Evolutionary conservation across 2,888 invertebrate species (phyloP).

Genomic region (Sesamia inferens): DNA sequence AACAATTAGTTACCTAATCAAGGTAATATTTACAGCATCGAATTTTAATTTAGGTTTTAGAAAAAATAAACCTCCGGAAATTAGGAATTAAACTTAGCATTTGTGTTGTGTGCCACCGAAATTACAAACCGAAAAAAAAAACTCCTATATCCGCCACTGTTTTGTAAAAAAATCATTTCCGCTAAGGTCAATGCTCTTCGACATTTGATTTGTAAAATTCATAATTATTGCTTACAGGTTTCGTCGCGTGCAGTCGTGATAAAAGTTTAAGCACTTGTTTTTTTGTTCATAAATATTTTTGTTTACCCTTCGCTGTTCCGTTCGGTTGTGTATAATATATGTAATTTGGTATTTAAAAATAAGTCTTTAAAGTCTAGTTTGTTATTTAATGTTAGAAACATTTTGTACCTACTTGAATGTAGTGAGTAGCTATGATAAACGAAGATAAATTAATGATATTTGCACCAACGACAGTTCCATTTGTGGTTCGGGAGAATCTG

Average conservation of each 20-base stretch:
- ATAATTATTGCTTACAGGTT: constrained; percentile 38
- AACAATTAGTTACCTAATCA: too few relatives aligned
- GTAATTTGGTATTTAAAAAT: not conserved
- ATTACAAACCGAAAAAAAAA: constrained; percentile 2
- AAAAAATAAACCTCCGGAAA: not conserved
- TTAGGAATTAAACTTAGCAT: constrained; percentile 11
- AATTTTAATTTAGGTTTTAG: not conserved
- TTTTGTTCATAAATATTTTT: constrained; percentile 28
- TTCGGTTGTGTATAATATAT: not conserved
- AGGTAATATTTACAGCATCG: not conserved
- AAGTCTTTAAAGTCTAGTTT: not conserved
- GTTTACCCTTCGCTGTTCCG: constrained; percentile 4
- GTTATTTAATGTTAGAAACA: not conserved
- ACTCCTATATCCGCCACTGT: constrained; percentile 7
- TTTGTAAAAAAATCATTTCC: constrained; percentile 13
- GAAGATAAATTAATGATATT: too few relatives aligned
- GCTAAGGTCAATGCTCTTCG: constrained; percentile 52
- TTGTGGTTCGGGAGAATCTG: too few relatives aligned
- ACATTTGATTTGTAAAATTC: constrained; percentile 42
- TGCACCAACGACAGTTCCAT: too few relatives aligned
- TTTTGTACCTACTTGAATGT: constrained; percentile 1
- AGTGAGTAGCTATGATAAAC: not conserved
- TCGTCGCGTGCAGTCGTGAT: constrained; percentile 54
- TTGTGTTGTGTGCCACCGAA: not conserved
- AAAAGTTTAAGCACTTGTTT: constrained; percentile 34